phyloP scores from a whole-genome alignment of 2,797 vertebrate genomes.

The Sebastes iracundus region DNA sequence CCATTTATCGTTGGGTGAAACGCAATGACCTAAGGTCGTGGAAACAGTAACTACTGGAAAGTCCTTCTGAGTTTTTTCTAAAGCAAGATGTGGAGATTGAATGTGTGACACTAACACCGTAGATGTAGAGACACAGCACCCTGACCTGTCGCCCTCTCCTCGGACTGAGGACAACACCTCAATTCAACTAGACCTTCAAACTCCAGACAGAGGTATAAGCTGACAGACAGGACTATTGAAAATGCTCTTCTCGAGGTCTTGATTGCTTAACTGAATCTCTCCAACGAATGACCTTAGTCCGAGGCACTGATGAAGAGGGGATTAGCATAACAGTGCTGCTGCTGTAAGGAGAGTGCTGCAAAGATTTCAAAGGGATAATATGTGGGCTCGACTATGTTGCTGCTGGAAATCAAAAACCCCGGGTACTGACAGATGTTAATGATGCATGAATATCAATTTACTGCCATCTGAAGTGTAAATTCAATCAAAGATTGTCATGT shows the following conservation, averaged over 20 bases:
- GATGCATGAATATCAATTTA: neutral
- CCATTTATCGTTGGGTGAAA: neutral
- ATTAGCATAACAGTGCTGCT: slow-evolving; percentile 43
- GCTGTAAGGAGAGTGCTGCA: slow-evolving; percentile 13
- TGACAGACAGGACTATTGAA: slow-evolving; percentile 46
- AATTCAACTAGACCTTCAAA: slow-evolving; percentile 46
- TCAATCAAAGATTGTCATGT: neutral
- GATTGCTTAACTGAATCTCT: slow-evolving; percentile 44
- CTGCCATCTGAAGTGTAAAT: neutral
- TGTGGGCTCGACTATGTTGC: neutral
- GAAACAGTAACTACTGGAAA: neutral
- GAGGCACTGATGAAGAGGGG: slow-evolving; percentile 38
- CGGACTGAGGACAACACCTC: slow-evolving; percentile 18
- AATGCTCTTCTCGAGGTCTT: slow-evolving; percentile 33
- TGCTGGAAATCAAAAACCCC: slow-evolving; percentile 7
- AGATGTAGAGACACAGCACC: neutral
- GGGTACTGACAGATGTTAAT: neutral
- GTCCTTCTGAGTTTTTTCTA: slow-evolving; percentile 1
- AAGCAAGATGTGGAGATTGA: neutral
- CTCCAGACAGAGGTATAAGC: slow-evolving; percentile 31
- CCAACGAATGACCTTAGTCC: slow-evolving; percentile 38
- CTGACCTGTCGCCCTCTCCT: slow-evolving; percentile 32
- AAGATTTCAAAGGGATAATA: slow-evolving; percentile 19
- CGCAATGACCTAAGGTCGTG: neutral
- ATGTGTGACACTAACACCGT: neutral